Evolutionary conservation across 2,888 invertebrate species (phyloP).

Genomic region (Apodemia mormo): DNA sequence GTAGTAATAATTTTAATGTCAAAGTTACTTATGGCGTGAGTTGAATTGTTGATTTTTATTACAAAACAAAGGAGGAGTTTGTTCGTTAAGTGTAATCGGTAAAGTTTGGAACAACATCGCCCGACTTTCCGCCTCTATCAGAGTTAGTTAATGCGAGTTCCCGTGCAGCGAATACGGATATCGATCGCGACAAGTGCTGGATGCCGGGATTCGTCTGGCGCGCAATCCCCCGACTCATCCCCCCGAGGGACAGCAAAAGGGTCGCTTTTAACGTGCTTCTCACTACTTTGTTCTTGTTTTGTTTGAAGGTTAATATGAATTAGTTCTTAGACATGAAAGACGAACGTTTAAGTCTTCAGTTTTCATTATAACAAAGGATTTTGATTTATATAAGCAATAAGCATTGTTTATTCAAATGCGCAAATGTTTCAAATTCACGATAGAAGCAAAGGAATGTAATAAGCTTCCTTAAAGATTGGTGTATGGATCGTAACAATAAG

Average conservation of each 20-base stretch:
- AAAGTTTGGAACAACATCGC: conserved; percentile 76
- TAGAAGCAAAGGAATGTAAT: not conserved
- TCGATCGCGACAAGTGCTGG: conserved; percentile 75
- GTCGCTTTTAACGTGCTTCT: conserved; percentile 66
- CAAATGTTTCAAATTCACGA: not conserved
- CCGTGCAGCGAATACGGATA: conserved; percentile 71
- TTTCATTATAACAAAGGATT: not conserved
- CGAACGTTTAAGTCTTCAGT: conserved; percentile 24
- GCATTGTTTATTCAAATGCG: no score
- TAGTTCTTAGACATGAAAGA: conserved; percentile 55
- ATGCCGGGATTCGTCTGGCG: conserved; percentile 75
- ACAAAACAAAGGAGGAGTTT: conserved; percentile 20
- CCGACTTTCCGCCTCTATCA: conserved; percentile 72
- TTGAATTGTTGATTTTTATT: conserved; percentile 8
- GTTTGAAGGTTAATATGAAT: conserved; percentile 79
- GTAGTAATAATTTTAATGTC: conserved; percentile 5
- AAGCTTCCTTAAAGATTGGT: not conserved
- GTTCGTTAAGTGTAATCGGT: conserved; percentile 61
- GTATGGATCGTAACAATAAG: conserved; percentile 43
- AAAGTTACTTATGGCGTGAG: not conserved
- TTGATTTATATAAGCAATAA: not conserved
- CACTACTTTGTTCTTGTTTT: conserved; percentile 77
- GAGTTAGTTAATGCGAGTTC: conserved; percentile 75
- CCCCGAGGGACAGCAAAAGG: conserved; percentile 53
- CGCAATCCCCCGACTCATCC: conserved; percentile 56